Evolutionary conservation across 2,797 vertebrate genomes (phyloP), one percentile per base, ranked within the genome.

Genomic region (Hemibagrus guttatus): DNA sequence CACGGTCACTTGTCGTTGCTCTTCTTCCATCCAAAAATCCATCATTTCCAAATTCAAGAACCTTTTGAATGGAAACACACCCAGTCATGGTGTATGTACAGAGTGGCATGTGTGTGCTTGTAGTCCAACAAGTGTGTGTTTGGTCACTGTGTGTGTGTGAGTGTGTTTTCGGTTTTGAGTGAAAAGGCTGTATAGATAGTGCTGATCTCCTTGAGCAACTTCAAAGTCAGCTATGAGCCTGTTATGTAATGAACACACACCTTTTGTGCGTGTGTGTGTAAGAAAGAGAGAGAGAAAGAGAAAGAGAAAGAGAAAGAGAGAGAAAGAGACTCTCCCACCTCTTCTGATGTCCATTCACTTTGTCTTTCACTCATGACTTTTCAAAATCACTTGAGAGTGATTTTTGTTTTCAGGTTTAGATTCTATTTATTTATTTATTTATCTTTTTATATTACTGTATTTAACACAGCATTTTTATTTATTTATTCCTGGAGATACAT

Each of bases 211-310:
- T 64, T 52, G 21, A 17, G 19, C 84, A 63, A 83, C 87, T 88
- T 89, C 85, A 89, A 88, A 88, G 84, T 64, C 26, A 71, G 68
- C 68, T 71, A 39, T n/a, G 71, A 13, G 23, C 5, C 11, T 12
- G 6, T 71, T 71, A 42, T 7, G 19, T 71, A 42, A 71, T 71
- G 21, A 71, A 71, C 21, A 61, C 59, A 61, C 59, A 42, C 19
- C 68, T 71, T 13, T 42, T 19, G 11, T 42, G 35, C 26, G 59
- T 61, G 26, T 23, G 21, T 49, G 46, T 49, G 46, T 49, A 9
- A 8, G 46, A 8, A 6, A 8, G 7, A 8, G 46, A 8, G 46
- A 26, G 11, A 8, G 6, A 49, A 1, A 49, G 7, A 49, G 46
- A 49, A 9, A 49, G 46, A 49, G 46, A 9, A 6, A 49, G 46